A percentile compares a stretch with the other conserved stretches of the same genome.
These are phyloP conservation scores for Anoplopoma fimbria DNA, from an alignment of 2,113 vertebrate genomes.

Conservation along the genomic window DNA sequence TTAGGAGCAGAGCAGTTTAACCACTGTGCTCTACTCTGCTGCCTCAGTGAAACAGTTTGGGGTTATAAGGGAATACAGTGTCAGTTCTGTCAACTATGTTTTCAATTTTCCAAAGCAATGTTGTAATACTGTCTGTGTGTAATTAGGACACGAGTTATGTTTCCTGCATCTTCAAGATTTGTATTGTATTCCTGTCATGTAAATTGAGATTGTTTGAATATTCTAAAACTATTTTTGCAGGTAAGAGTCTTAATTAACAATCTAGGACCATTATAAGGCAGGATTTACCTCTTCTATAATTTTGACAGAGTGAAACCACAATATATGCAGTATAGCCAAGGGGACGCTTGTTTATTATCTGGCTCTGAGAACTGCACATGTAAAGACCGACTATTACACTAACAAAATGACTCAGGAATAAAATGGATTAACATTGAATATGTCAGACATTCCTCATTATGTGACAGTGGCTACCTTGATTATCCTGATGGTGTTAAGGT, in stretches of 20 bases:
- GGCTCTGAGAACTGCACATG: background rate
- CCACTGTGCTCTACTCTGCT: background rate
- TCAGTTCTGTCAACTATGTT: background rate
- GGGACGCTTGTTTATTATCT: background rate
- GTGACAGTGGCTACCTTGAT: constrained; percentile 1
- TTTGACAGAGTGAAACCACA: background rate
- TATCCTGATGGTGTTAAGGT: background rate
- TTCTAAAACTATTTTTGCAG: background rate
- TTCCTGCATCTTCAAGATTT: background rate
- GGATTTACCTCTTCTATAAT: background rate
- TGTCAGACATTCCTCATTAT: background rate
- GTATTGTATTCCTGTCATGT: background rate
- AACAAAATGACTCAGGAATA: background rate
- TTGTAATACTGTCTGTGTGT: background rate
- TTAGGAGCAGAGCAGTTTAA: background rate
- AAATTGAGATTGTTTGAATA: background rate
- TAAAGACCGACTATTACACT: background rate
- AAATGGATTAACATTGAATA: background rate
- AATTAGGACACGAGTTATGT: background rate
- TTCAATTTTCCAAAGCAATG: background rate
- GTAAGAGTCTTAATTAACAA: background rate
- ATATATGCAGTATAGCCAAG: background rate
- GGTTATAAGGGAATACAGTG: background rate
- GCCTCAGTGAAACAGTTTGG: background rate
- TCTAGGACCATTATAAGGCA: background rate